Evolutionary conservation across 1,140 invertebrate species (phyloP).

Genomic region (silkworm (Bombyx mori)): DNA sequence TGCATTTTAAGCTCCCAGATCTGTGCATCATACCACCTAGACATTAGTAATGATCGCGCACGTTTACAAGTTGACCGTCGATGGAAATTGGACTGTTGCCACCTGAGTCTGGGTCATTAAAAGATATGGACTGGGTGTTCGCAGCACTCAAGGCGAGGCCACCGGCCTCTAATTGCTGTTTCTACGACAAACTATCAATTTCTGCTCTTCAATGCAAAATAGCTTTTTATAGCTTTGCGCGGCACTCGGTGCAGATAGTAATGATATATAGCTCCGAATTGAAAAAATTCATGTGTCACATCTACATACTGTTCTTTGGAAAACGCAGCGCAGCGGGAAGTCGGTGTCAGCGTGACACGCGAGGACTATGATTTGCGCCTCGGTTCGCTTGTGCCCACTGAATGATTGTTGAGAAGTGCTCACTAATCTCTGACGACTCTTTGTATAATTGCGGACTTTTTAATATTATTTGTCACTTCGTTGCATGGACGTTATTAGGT

Average conservation of each 20-base stretch:
- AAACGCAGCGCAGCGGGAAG: constrained; percentile 29
- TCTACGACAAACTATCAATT: neutral
- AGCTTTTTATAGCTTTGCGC: too few relatives aligned
- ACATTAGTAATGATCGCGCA: neutral
- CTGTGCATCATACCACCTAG: neutral
- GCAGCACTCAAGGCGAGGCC: neutral
- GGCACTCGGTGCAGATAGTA: too few relatives aligned
- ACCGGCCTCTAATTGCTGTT: neutral
- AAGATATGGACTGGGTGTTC: neutral
- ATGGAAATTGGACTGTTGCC: neutral
- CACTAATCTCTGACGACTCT: constrained; percentile 30
- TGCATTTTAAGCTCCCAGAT: neutral
- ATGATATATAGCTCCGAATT: too few relatives aligned
- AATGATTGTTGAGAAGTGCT: constrained; percentile 3
- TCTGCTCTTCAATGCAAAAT: too few relatives aligned
- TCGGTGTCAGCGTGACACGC: constrained; percentile 55
- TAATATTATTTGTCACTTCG: neutral
- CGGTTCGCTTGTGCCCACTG: constrained; percentile 43
- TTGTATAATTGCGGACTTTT: constrained; percentile 6
- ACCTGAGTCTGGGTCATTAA: neutral
- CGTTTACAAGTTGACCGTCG: neutral
- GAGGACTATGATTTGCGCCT: constrained; percentile 61
- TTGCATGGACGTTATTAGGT: constrained; percentile 3
- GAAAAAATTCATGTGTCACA: too few relatives aligned
- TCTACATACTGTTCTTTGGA: neutral